These are phyloP conservation scores for Hyperoodon ampullatus DNA, from an alignment of 2,113 vertebrate genomes.

Conservation along the genomic window DNA sequence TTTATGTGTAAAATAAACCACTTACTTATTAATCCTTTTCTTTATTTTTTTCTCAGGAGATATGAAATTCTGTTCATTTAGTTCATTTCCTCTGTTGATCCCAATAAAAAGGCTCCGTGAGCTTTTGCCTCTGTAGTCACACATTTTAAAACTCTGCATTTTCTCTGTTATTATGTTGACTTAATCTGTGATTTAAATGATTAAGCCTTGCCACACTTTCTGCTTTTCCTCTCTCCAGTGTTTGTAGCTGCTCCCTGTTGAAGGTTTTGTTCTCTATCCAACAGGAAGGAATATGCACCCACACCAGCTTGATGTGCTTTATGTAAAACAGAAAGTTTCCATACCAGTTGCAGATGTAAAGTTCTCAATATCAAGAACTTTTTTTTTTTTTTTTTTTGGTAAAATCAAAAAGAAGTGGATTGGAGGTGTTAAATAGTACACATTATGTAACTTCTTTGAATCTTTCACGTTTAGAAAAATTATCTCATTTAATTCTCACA, in stretches of 20 bases:
- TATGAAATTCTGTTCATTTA: constrained; percentile 6
- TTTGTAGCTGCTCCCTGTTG: constrained; percentile 66
- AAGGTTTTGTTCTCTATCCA: constrained; percentile 57
- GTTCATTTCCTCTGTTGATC: constrained; percentile 6
- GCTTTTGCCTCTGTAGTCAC: neutral
- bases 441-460: neutral
- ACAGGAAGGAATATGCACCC: constrained; percentile 63
- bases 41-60: neutral
- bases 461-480: neutral
- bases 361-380: constrained; percentile 58
- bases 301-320: constrained; percentile 49
- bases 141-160: constrained; percentile 34
- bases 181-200: constrained; percentile 64
- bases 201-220: constrained; percentile 22
- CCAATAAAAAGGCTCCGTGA: neutral
- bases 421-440: neutral
- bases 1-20: neutral
- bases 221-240: constrained; percentile 31
- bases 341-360: constrained; percentile 41
- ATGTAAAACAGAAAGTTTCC: constrained; percentile 54
- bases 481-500: neutral
- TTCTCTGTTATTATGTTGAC: constrained; percentile 42
- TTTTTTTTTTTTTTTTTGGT: neutral
- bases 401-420: neutral
- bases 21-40: constrained; percentile 16